Conservation (phyloP, 2,113 vertebrate species). For the Gasterosteus nipponicus region DNA sequence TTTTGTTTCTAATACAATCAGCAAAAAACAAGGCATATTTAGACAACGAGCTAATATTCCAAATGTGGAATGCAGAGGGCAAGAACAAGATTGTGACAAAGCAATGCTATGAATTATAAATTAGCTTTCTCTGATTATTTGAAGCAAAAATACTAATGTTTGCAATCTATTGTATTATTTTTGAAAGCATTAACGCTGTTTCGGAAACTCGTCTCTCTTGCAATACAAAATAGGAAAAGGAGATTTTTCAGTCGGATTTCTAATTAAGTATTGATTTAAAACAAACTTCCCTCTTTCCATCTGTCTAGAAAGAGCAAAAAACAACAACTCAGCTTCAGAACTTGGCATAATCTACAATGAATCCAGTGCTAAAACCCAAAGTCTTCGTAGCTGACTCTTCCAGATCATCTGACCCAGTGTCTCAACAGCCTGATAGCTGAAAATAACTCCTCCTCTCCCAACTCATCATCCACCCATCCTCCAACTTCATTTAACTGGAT, state of each 20-base stretch:
- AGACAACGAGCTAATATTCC: constrained; percentile 11
- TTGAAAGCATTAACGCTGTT: background rate
- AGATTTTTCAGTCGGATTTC: background rate
- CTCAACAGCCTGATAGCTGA: constrained; percentile 47
- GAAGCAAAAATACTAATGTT: constrained; percentile 8
- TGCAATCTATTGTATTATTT: constrained; percentile 6
- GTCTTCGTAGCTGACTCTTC: constrained; percentile 50
- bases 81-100: constrained; percentile 26
- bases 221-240: background rate
- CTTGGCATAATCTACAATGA: constrained; percentile 15
- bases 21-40: constrained; percentile 16
- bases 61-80: constrained; percentile 12
- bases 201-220: background rate
- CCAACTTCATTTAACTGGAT: constrained; percentile 47
- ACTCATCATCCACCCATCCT: constrained; percentile 40
- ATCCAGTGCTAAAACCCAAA: constrained; percentile 40
- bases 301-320: background rate
- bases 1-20: constrained; percentile 27
- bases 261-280: background rate
- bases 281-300: background rate
- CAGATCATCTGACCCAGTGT: constrained; percentile 59
- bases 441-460: constrained; percentile 49
- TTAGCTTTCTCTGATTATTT: constrained; percentile 3
- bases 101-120: constrained; percentile 25
- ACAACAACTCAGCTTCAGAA: constrained; percentile 3